A percentile compares a stretch with the other conserved stretches of the same genome.
These are phyloP conservation scores for Balearica regulorum DNA, from an alignment of 2,797 vertebrate genomes.

Conservation along the genomic window DNA sequence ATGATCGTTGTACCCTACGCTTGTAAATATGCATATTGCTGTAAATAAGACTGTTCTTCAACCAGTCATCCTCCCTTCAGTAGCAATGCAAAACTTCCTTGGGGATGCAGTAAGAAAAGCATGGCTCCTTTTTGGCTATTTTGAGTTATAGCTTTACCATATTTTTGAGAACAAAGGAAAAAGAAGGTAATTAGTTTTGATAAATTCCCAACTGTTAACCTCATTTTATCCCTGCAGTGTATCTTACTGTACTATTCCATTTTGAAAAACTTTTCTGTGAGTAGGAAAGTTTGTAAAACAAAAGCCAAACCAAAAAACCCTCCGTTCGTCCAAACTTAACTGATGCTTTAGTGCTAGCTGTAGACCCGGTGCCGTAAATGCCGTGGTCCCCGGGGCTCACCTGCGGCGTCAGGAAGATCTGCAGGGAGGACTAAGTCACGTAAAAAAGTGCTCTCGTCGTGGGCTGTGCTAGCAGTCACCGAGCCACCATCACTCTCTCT, in stretches of 20 bases:
- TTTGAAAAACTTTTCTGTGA: background rate
- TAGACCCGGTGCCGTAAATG: background rate
- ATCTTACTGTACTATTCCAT: background rate
- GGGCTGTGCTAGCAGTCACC: background rate
- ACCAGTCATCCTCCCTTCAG: background rate
- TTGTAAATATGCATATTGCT: background rate
- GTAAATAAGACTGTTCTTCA: background rate
- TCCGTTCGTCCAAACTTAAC: background rate
- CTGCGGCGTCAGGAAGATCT: background rate
- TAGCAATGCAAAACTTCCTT: background rate
- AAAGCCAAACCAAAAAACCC: background rate
- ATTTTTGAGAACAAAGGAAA: background rate
- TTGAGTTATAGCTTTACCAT: background rate
- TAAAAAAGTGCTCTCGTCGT: background rate
- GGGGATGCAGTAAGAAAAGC: background rate
- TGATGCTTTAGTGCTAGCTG: background rate
- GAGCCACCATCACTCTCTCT: background rate
- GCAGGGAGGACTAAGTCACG: background rate
- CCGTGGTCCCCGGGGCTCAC: background rate
- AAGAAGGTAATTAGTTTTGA: background rate
- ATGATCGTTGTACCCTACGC: fast-evolving
- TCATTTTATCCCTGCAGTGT: background rate
- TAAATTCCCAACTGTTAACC: background rate
- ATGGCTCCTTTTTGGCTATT: background rate
- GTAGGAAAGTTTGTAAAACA: background rate